Evolutionary conservation across 2,113 vertebrate genomes (phyloP), one percentile per base, ranked within the genome.

Genomic region (Plotosus lineatus): DNA sequence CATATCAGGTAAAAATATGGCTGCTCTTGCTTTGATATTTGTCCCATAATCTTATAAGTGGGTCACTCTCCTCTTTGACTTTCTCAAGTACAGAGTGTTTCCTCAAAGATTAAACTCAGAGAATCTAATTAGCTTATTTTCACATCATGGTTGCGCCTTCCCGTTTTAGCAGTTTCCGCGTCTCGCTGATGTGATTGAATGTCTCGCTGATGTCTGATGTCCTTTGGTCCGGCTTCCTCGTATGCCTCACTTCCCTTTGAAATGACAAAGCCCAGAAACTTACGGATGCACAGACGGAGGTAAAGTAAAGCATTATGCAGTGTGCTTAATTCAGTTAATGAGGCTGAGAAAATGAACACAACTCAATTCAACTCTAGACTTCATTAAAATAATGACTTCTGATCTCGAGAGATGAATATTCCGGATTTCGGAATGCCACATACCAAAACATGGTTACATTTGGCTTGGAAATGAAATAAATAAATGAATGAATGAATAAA

Each of bases 121-220:
- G 84, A 84, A 90, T 84, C 84, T 82, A 90, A 92, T 91, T 89
- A 91, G 78, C 81, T 90, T 89, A 88, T 90, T 90, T 88, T 91
- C 83, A 82, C 87, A 81, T 88, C 53, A 63, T 36, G 55, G 48
- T 15, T 78, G 40, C 38, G 48, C 53, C 51, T 66, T 65, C 73
- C 63, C 71, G 61, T 50, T 71, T 58, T 56, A 28, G 84, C 83
- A 89, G 86, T 88, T 89, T 86, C 82, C 86, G 88, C 90, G 86
- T 88, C 89, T 90, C 79, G 79, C 87, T 89, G 89, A 92, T 90
- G 92, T 85, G 65, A 69, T 44, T 44, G 40, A 44, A 44, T n/a
- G n/a, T n/a, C n/a, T n/a, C n/a, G 81, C 87, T 89, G 88, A 92
- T 89, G 91, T 83, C 88, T 89, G 85, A 84, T 60, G 89, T 89